Percentiles rank a stretch among this genome's conserved stretches.
Evolutionary conservation across 1,140 invertebrate species (phyloP).

Genomic region (Anagrus nilaparvatae): DNA sequence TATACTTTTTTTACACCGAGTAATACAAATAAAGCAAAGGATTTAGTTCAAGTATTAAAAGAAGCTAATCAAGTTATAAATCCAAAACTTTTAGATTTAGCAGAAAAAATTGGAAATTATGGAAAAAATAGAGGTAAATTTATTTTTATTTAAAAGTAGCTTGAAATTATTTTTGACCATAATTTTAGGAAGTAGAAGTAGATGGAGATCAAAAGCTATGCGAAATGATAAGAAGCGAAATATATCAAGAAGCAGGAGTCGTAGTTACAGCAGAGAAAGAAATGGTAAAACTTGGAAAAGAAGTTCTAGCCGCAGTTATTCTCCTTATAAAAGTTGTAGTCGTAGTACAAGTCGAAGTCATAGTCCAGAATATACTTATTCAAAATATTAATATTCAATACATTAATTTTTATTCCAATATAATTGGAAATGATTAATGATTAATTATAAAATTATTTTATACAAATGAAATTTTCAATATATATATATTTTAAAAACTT

Average conservation of each 20-base stretch:
- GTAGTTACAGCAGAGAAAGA: constrained; percentile 36
- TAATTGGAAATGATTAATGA: not conserved
- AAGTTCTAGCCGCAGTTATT: constrained; percentile 39
- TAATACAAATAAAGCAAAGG: constrained; percentile 86
- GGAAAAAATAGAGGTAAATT: constrained; percentile 32
- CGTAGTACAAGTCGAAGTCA: constrained; percentile 17
- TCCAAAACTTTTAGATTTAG: constrained; percentile 57
- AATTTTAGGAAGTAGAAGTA: constrained; percentile 34
- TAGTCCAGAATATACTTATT: constrained; percentile 4
- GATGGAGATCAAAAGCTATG: constrained; percentile 33
- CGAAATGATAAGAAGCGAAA: constrained; percentile 35
- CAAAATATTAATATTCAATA: not conserved
- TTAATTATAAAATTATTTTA: constrained; percentile 1
- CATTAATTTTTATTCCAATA: not conserved
- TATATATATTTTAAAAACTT: not conserved
- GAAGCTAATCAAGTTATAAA: constrained; percentile 92
- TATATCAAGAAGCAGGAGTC: constrained; percentile 35
- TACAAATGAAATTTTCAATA: not conserved
- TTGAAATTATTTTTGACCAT: no score
- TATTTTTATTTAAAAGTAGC: not conserved
- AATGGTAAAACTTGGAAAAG: constrained; percentile 33
- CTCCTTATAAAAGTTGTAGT: constrained; percentile 37
- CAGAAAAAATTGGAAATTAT: constrained; percentile 37
- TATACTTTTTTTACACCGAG: constrained; percentile 96
- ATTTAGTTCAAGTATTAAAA: constrained; percentile 82